Conservation (phyloP, 2,113 vertebrate genomes). For the Protobothrops mucrosquamatus region DNA sequence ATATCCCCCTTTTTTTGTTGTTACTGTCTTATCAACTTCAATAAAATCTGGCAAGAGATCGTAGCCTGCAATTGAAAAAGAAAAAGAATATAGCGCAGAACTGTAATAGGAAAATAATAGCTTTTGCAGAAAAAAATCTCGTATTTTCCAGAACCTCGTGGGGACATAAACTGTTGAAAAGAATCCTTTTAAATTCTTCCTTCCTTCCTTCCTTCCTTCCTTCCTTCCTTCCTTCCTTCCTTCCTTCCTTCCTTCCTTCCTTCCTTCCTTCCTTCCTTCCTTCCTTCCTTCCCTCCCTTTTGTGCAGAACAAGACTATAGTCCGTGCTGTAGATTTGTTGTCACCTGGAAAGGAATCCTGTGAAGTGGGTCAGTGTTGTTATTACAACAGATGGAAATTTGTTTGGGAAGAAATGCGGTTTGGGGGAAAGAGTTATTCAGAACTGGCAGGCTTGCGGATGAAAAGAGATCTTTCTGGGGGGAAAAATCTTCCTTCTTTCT, state of each 20-base stretch:
- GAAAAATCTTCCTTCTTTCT: not conserved
- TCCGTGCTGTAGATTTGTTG: conserved; percentile 6
- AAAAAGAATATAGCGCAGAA: not conserved
- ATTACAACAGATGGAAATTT: not conserved
- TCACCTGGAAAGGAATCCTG: conserved; percentile 14
- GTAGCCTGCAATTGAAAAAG: conserved; percentile 4
- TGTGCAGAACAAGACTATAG: not conserved
- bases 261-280: no score
- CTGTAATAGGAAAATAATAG: conserved; percentile 12
- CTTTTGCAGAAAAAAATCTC: not conserved
- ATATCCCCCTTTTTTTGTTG: not conserved
- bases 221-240: no score
- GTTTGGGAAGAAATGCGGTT: not conserved
- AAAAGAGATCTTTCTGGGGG: conserved; percentile 10
- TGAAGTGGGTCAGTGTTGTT: not conserved
- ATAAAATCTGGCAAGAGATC: not conserved
- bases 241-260: not conserved
- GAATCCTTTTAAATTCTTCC: conserved; percentile 2
- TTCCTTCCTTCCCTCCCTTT: not conserved
- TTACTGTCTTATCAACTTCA: not conserved
- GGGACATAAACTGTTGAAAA: conserved; percentile 11
- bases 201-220: not conserved
- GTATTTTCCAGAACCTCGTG: not conserved
- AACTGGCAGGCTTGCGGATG: not conserved
- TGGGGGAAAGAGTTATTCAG: not conserved